Base-by-base conservation (phyloP, 37 sponge, comb jelly and placozoan species). In the Spongilla lacustris region DNA sequence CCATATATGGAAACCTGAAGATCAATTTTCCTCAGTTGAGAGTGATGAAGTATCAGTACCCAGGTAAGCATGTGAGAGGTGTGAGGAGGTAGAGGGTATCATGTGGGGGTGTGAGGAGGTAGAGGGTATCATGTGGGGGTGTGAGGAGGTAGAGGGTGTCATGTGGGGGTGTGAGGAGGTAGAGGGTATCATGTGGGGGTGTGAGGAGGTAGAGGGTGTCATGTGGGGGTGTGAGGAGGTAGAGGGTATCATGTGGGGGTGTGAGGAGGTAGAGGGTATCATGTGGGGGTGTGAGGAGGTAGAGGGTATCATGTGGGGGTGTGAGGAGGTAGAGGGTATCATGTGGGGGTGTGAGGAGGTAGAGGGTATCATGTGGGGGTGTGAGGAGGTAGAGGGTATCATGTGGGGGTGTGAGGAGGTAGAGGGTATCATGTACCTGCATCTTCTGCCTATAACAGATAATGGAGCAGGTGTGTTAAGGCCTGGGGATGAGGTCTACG, bases 1-100 rank as follows among this genome's bases (percentile, higher is more conserved):
- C 96, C 3, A 81, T 96, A 33, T 82, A 86, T 1, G 94, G 96
- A n/a, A 93, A 89, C 79, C 74, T 90, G 31, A 93, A 91, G 50
- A 81, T 96, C 2, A 87, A 84, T 22, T 96, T 96, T 67, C 96
- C 96, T 49, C 96, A 96, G 74, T 89, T 88, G 92, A 88, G 96
- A 69, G 82, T 91, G 41, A 96, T 96, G 94, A 88, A 78, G 58
- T 87, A 71, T 50, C 36, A 50, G 30, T 96, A 81, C 74, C 96
- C 93, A 24, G 89, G 89, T 84, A 11, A 76, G n/a, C n/a, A n/a
- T n/a, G n/a, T n/a, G n/a, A n/a, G 30, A 21, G 21, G 58, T 17
- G 21, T 19, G 58, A 17, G 4, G 4, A 13, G 58, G 21, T 19
- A 14, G 21, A 46, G 8, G 8, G 11, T 17, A 17, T 58, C 1